Evolutionary conservation across 2,113 vertebrate genomes (phyloP).

Genomic region (Pachyramphus minor): DNA sequence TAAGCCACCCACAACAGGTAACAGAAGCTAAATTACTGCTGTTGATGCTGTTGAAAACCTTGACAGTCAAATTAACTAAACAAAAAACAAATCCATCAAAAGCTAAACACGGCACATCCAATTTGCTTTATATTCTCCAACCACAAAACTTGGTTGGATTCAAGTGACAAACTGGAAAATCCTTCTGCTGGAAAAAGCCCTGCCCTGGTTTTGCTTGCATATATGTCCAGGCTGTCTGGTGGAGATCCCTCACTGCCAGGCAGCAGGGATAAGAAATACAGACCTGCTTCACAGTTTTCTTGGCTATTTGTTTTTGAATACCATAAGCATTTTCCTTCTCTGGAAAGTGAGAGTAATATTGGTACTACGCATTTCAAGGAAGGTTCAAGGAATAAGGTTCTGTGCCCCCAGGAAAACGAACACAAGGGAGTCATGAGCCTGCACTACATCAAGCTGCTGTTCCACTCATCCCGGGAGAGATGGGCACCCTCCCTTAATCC

Average conservation of each 20-base stretch:
- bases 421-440: neutral
- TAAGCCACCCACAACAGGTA: slow-evolving; percentile 62
- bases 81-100: neutral
- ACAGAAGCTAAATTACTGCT: slow-evolving; percentile 31
- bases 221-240: neutral
- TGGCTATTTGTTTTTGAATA: neutral
- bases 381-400: neutral
- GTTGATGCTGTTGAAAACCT: slow-evolving; percentile 10
- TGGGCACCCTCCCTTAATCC: neutral
- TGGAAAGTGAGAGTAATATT: neutral
- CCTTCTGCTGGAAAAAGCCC: neutral
- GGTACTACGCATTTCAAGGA: neutral
- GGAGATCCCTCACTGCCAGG: neutral
- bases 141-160: neutral
- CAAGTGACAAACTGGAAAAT: neutral
- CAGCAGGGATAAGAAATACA: neutral
- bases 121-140: neutral
- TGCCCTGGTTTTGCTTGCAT: neutral
- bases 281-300: neutral
- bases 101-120: neutral
- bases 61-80: slow-evolving; percentile 43
- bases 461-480: neutral
- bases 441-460: neutral
- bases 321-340: neutral
- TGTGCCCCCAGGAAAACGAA: neutral